phyloP scores from a whole-genome alignment of 2,888 invertebrate genomes.

The Lepidonotus clava region DNA sequence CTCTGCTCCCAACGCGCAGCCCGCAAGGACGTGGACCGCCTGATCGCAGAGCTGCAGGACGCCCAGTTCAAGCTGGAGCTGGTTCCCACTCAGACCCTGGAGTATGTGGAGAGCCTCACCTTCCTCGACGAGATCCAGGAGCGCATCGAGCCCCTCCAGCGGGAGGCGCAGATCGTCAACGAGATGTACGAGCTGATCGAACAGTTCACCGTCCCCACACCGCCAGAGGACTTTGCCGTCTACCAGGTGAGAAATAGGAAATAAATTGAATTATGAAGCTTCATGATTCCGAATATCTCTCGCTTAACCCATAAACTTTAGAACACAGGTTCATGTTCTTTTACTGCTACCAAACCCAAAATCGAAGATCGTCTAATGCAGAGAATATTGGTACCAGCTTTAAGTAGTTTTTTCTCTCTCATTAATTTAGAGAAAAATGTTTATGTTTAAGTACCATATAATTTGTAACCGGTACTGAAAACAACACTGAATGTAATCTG shows the following conservation, averaged over 20 bases:
- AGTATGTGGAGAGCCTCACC: conserved; percentile 87
- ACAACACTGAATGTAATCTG: too few relatives aligned
- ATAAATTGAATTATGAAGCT: too few relatives aligned
- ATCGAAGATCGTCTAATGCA: too few relatives aligned
- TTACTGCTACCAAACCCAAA: too few relatives aligned
- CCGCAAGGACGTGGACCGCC: conserved; percentile 76
- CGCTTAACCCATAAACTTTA: too few relatives aligned
- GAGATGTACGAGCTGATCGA: conserved; percentile 92
- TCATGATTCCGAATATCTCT: too few relatives aligned
- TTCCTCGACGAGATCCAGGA: conserved; percentile 86
- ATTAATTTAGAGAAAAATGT: background rate
- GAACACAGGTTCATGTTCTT: too few relatives aligned
- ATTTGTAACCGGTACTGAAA: too few relatives aligned
- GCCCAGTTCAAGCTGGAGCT: conserved; percentile 85
- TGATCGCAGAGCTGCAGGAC: conserved; percentile 84
- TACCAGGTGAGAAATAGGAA: conserved; percentile 78
- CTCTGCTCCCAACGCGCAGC: too few relatives aligned
- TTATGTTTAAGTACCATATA: too few relatives aligned
- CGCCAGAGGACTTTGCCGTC: conserved; percentile 85
- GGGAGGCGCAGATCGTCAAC: conserved; percentile 88
- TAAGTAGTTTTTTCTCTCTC: background rate
- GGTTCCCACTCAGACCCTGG: conserved; percentile 87
- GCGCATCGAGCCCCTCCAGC: conserved; percentile 86
- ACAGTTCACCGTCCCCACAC: conserved; percentile 87
- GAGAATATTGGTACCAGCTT: too few relatives aligned